These are phyloP conservation scores for Crotalus helleri DNA, from an alignment of 2,113 vertebrate genomes.

Conservation along the genomic window DNA sequence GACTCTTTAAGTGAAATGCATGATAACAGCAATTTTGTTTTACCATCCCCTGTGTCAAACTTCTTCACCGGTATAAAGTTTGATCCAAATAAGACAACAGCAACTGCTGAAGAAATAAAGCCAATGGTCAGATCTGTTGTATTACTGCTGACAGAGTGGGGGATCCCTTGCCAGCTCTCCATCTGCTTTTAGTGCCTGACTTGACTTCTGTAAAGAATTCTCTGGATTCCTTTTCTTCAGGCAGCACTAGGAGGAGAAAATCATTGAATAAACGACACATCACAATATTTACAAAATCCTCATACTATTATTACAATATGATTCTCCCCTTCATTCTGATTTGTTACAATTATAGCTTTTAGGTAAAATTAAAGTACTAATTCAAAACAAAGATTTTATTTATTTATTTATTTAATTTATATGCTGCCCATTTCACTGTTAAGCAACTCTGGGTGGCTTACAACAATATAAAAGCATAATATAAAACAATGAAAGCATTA, in stretches of 20 bases:
- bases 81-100: slow-evolving; percentile 83
- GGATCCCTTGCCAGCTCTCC: background rate
- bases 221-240: background rate
- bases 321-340: background rate
- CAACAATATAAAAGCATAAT: background rate
- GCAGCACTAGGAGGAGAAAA: slow-evolving; percentile 45
- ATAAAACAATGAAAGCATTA: background rate
- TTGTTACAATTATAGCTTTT: background rate
- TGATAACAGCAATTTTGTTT: slow-evolving; percentile 13
- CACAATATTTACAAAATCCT: background rate
- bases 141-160: slow-evolving; percentile 48
- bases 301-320: background rate
- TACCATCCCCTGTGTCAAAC: slow-evolving; percentile 85
- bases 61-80: slow-evolving; percentile 86
- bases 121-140: slow-evolving; percentile 69
- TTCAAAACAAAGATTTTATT: background rate
- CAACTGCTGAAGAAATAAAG: slow-evolving; percentile 71
- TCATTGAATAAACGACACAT: slow-evolving; percentile 2
- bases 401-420: background rate
- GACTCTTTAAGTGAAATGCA: background rate
- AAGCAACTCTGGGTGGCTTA: background rate
- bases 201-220: background rate
- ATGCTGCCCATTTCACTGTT: background rate
- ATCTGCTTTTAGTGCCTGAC: slow-evolving; percentile 17
- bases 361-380: background rate